Base-by-base conservation (phyloP, 2,113 vertebrate genomes). In the Cyphomyrus plagiostoma region DNA sequence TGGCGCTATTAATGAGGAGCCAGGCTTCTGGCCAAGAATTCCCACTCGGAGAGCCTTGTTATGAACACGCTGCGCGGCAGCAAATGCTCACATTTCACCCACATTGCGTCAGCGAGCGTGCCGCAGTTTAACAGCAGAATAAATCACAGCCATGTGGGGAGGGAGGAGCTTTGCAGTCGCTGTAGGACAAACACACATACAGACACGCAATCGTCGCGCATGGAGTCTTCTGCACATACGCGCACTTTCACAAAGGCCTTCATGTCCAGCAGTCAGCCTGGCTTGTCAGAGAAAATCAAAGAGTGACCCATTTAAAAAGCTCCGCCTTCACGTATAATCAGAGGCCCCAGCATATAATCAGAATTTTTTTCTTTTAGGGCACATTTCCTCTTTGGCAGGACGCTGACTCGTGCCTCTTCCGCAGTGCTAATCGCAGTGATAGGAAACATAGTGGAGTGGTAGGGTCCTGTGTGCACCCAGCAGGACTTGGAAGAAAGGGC, bases 321-420 rank as follows among this genome's bases (percentile, higher is more conserved):
- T 83, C 26, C 42, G 83, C 77, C 88, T 58, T 91, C 88, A 86
- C 91, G 90, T 88, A 92, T 91, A 92, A 91, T 86, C 70, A 86
- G 90, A 30, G 74, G 39, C 74, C 86, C 13, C 89, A 89, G 89
- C 90, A 91, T 91, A 83, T 90, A 91, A 92, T 94, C 88, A 88
- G 70, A 88, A 86, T 53, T 94, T 89, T 89, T 93, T 93, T 93
- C 84, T 94, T 95, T 92, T 90, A 93, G 94, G 89, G 92, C 89
- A 87, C 90, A 90, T 90, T 91, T 90, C 90, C 87, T 84, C 90
- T 92, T 91, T 92, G 89, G 91, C 85, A 70, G 46, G 50, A 87
- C 35, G 66, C 85, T 62, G 70, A 89, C 88, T 11, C n/a, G 15
- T 82, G 23, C 19, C 35, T 58, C 39, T 89, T 85, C 56, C 49